These are phyloP conservation scores for Augochlorella aurata DNA, from an alignment of 2,888 invertebrate species.

Conservation along the genomic window DNA sequence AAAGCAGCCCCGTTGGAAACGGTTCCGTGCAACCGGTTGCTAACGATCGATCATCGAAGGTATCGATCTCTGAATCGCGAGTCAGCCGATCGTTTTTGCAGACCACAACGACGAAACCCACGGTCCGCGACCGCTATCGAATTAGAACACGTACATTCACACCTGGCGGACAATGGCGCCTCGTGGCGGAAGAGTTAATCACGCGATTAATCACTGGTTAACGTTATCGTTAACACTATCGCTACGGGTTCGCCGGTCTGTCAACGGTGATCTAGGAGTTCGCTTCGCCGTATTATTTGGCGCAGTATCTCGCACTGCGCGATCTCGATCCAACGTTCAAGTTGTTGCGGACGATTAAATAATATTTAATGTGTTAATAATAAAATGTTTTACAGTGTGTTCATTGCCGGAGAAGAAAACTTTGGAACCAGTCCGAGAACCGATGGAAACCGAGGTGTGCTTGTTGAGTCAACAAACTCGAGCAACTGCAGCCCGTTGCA, in stretches of 20 bases:
- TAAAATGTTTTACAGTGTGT: background rate
- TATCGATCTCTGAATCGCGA: conserved; percentile 3
- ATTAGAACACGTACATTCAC: conserved; percentile 45
- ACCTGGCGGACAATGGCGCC: conserved; percentile 41
- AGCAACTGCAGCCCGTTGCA: background rate
- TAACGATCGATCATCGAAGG: background rate
- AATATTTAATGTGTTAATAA: background rate
- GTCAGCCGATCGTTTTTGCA: conserved; percentile 5
- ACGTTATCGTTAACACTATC: conserved; percentile 46
- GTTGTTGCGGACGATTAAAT: too few relatives aligned
- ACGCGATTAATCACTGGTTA: conserved; percentile 45
- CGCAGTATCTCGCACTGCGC: background rate
- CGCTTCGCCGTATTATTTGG: background rate
- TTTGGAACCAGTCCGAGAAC: background rate
- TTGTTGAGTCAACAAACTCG: background rate
- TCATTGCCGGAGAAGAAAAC: background rate
- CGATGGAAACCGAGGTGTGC: background rate
- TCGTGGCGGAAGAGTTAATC: conserved; percentile 36
- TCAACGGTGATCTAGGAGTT: background rate
- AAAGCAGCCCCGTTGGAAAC: background rate
- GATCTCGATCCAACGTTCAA: too few relatives aligned
- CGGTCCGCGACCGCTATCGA: conserved; percentile 13
- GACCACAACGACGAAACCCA: background rate
- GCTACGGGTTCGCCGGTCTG: background rate
- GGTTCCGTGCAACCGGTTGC: background rate